Evolutionary conservation across 2,888 invertebrate genomes (phyloP), one percentile per base, ranked within the genome.

Genomic region (Eucera pruinosa): DNA sequence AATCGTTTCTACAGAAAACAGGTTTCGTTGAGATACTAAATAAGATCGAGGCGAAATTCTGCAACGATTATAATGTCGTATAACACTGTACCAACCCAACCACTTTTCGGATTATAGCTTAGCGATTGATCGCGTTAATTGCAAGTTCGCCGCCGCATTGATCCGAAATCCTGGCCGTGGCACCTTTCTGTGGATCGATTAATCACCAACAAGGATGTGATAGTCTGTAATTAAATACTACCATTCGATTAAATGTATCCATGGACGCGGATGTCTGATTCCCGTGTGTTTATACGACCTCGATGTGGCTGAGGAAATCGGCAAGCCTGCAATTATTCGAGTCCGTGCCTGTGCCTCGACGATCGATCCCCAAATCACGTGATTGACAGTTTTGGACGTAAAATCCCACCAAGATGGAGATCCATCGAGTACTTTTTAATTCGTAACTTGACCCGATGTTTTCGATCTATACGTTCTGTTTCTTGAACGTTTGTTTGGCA

Each of bases 151-250:
- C 18, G 50, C 30, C 13, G 47, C 50, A 23, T 33, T 18, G 50
- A 48, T 45, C 43, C 48, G 45, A 61, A 67, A 58, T 68, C 39
- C 23, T 27, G 20, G n/a, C 54, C 64, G 27, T 54, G 52, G 64
- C 65, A 57, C 43, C 54, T 60, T 67, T 72, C 67, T 47, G 30
- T 57, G 64, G 55, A 62, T 69, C 82, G 70, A 83, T 83, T 83
- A 83, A 83, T 86, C 85, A 83, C 66, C 60, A 18, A 67, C 62
- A 76, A 76, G 61, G 64, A 74, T 58, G 20, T 11, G 64, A 60
- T 13, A 67, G 70, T 55, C 78, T 85, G 69, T 86, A 87, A 86
- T 86, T 86, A 86, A 85, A 86, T 80, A 74, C 67, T 84, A 86
- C 84, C 84, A 77, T 62, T 78, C 78, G 80, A 87, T 88, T 86